A percentile compares a stretch with the other conserved stretches of the same genome.
Conservation (phyloP, 2,113 vertebrate species). For the Dipodomys ordii region DNA sequence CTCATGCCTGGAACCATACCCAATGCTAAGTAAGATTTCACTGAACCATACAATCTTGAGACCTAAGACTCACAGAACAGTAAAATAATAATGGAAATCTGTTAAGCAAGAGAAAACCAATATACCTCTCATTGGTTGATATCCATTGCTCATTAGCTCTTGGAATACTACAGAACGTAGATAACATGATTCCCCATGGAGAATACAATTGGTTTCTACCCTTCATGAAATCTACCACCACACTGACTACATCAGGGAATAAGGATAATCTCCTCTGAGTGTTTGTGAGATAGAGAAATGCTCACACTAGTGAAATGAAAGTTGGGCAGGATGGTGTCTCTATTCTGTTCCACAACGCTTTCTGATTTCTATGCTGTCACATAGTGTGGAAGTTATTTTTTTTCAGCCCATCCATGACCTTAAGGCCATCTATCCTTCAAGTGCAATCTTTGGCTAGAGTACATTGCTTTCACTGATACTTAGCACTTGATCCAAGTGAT, state of each 20-base stretch:
- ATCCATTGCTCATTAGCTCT: not conserved
- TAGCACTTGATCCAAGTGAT: not conserved
- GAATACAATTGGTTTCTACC: not conserved
- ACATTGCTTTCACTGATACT: not conserved
- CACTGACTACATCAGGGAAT: not conserved
- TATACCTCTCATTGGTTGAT: not conserved
- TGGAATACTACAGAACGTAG: not conserved
- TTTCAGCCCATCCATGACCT: conserved; percentile 7
- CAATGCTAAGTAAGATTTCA: not conserved
- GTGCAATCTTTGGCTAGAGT: not conserved
- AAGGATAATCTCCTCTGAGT: not conserved
- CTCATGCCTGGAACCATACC: not conserved
- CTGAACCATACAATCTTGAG: not conserved
- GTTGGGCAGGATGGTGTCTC: not conserved
- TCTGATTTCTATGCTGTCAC: not conserved
- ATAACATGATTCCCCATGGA: not conserved
- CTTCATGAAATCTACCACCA: conserved; percentile 16
- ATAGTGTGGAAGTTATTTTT: not conserved
- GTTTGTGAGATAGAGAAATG: conserved; percentile 31
- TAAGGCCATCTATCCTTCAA: not conserved
- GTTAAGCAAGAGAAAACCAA: not conserved
- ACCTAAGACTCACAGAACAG: not conserved
- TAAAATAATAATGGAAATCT: not conserved
- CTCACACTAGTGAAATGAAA: not conserved
- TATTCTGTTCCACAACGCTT: not conserved